Base-by-base conservation (phyloP, 2,797 vertebrate genomes). In the Ptychadena robeensis region DNA sequence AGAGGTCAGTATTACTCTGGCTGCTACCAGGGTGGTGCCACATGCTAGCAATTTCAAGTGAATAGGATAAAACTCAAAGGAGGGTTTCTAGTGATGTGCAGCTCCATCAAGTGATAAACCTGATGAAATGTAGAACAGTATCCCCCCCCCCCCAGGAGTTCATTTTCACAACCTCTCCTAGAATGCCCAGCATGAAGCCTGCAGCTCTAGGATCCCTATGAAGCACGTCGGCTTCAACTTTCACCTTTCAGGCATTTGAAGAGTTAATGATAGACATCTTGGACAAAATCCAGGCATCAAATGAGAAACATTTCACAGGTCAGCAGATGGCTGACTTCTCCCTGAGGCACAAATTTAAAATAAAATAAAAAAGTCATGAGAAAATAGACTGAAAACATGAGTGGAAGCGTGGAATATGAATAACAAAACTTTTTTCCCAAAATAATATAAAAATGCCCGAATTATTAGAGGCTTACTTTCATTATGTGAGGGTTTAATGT, bases 211-310 rank as follows among this genome's bases (percentile, higher is more conserved):
- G 18, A 73, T 0, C 12, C 31, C 7, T 32, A 57, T 27, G 75
- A 65, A 28, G 18, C 28, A 53, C 32, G 37, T 10, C 10, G 28
- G 63, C 59, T 22, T 1, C 53, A 25, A 12, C 5, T 28, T 64
- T 73, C 81, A 72, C 75, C 75, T 53, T 48, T 30, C n/a, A 9
- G 30, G 77, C 18, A 71, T 57, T 12, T 22, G 48, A 75, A 44
- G 72, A 72, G 83, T 85, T 85, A 85, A 85, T 85, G 83, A 85
- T 85, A 85, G 83, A 85, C 83, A 85, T 85, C 15, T 85, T 85
- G 83, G 83, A 80, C 59, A 69, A 65, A 76, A 48, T 80, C 83
- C 83, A 85, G 68, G 72, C 73, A 81, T 85, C 78, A 80, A 85
- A 85, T 81, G 83, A 80, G 73, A 81, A 80, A 84, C 77, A 80